Base-by-base conservation (phyloP, 2,888 invertebrate species). In the Hymenopus coronatus region DNA sequence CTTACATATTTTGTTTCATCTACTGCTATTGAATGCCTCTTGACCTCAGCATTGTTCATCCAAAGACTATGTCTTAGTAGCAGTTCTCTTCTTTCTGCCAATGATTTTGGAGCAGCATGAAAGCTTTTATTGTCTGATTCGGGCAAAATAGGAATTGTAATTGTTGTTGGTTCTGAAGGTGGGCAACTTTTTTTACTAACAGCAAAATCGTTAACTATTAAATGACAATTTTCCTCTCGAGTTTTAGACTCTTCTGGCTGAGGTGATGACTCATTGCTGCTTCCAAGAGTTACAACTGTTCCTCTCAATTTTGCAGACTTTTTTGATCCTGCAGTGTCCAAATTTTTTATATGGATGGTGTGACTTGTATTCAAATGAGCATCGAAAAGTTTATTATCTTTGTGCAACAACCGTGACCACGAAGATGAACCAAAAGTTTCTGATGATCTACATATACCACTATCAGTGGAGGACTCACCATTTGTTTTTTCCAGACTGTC, bases 361-460 rank as follows among this genome's bases (percentile, higher is more conserved):
- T 86, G 88, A 15, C 82, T 85, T 14, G 40, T 82, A 15, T 86
- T 88, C 6, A 88, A 27, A 33, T 87, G 81, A 27, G 33, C 12
- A n/a, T 14, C 7, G 20, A 12, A 28, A 4, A 1, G 6, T 14
- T 85, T 12, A 25, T 33, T 9, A 40, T 82, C 88, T 83, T 85
- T 40, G 15, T 33, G 54, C 15, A 28, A 40, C n/a, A 84, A 28
- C 4, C 86, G n/a, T 8, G 70, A 89, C 90, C 89, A 89, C 88
- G 88, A 89, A 8, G 94, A 92, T 46, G 93, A 93, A 92, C 94
- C 90, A 83, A 96, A 95, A 84, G 96, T 93, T 93, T 97, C 96
- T 28, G 95, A 95, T 0, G 96, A 97, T 91, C 96, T 95, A 90
- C 96, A 96, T 91, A 97, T 95, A 0, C 97, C 97, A 91, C 97